phyloP scores from a whole-genome alignment of 2,888 invertebrate genomes.

The Frankliniella intonsa region DNA sequence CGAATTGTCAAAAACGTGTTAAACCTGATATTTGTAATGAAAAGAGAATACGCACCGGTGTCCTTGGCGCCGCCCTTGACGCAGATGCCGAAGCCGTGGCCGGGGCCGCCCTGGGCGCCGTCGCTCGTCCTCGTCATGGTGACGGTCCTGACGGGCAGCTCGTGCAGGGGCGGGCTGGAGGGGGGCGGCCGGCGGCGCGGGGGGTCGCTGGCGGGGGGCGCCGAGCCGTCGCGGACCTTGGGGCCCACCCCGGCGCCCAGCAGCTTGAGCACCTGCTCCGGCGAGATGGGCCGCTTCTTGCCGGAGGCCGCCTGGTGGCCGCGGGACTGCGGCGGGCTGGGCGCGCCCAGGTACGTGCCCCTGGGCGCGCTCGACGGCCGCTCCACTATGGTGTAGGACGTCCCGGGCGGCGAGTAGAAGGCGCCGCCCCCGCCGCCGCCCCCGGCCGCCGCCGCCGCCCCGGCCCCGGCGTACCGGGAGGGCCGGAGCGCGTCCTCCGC shows the following conservation, averaged over 20 bases:
- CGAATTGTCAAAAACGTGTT: too few relatives aligned
- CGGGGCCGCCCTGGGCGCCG: conserved; percentile 59
- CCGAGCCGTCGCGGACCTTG: conserved; percentile 54
- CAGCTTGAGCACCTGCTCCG: conserved; percentile 65
- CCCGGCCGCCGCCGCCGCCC: conserved; percentile 44
- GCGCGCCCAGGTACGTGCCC: conserved; percentile 63
- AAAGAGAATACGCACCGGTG: conserved; percentile 62
- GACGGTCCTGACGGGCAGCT: conserved; percentile 75
- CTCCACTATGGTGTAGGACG: conserved; percentile 84
- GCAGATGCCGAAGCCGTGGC: conserved; percentile 84
- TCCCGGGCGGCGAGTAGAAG: conserved; percentile 84
- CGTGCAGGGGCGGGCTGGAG: conserved; percentile 54
- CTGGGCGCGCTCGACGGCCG: conserved; percentile 59
- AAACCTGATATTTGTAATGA: too few relatives aligned
- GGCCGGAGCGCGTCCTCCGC: conserved; percentile 48
- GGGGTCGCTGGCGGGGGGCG: conserved; percentile 58
- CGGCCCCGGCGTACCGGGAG: conserved; percentile 52
- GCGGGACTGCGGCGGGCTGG: conserved; percentile 20
- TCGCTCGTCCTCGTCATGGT: conserved; percentile 70
- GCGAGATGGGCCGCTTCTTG: conserved; percentile 76
- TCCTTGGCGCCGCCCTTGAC: conserved; percentile 82
- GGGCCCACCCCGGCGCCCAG: conserved; percentile 44
- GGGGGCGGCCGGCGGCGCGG: conserved; percentile 48
- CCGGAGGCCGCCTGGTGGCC: conserved; percentile 45
- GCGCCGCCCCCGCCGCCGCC: conserved; percentile 45